These are phyloP conservation scores for Myiopsitta monachus DNA, from an alignment of 2,113 vertebrate genomes.

Conservation along the genomic window DNA sequence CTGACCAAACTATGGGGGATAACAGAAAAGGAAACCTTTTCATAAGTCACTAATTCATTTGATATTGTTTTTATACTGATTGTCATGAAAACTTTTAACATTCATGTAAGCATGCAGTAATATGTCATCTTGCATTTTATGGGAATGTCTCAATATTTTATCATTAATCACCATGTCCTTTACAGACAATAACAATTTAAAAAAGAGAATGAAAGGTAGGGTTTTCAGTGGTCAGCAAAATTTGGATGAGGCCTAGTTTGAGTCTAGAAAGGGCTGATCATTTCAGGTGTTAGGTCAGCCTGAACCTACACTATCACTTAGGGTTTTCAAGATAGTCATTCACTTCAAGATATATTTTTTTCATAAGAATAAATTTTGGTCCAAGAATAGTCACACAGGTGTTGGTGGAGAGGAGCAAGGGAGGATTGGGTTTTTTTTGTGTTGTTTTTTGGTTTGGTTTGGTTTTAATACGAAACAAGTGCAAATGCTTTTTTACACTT, in stretches of 20 bases:
- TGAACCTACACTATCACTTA: neutral
- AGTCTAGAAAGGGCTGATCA: neutral
- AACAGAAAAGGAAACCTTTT: neutral
- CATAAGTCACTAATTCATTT: neutral
- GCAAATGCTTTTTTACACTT: neutral
- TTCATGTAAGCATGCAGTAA: neutral
- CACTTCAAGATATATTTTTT: neutral
- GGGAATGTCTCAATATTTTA: neutral
- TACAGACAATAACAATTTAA: neutral
- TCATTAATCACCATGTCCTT: neutral
- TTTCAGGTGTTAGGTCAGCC: neutral
- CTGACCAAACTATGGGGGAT: neutral
- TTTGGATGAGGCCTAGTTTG: neutral
- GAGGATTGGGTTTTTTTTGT: neutral
- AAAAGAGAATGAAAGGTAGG: neutral
- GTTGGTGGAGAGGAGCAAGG: neutral
- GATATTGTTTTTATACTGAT: neutral
- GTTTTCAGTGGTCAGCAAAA: neutral
- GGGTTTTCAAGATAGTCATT: neutral
- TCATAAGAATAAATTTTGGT: neutral
- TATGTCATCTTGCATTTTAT: neutral
- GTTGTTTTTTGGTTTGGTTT: neutral
- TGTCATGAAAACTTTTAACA: neutral
- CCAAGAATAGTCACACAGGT: neutral
- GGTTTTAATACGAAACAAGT: fast-evolving